A percentile compares a stretch with the other conserved stretches of the same genome.
These are phyloP conservation scores for Volucella bombylans DNA, from an alignment of 2,888 invertebrate genomes.

Conservation along the genomic window DNA sequence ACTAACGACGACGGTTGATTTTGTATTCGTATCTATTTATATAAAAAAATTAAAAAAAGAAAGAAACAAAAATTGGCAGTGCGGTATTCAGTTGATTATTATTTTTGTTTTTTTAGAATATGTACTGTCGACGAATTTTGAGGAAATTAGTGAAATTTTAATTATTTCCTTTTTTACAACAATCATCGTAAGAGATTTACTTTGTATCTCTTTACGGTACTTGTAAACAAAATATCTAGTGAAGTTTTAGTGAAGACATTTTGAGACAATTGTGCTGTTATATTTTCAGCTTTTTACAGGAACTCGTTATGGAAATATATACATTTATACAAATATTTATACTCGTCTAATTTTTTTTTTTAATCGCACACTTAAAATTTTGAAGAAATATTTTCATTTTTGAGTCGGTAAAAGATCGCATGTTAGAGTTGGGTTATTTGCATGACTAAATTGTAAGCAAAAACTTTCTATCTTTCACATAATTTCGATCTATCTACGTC, in stretches of 20 bases:
- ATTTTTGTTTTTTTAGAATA: conserved; percentile 33
- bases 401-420: conserved; percentile 29
- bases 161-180: not conserved
- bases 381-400: conserved; percentile 2
- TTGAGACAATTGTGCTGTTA: conserved; percentile 43
- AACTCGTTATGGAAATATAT: conserved; percentile 14
- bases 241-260: conserved; percentile 5
- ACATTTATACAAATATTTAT: too few relatives aligned
- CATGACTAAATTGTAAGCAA: conserved; percentile 37
- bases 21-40: conserved; percentile 22
- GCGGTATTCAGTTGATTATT: conserved; percentile 66
- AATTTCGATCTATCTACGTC: conserved; percentile 23
- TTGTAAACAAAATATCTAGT: not conserved
- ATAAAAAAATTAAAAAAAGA: conserved; percentile 6
- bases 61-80: conserved; percentile 49
- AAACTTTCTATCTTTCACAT: conserved; percentile 15
- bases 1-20: not conserved
- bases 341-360: not conserved
- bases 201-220: not conserved
- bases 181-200: not conserved
- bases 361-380: conserved; percentile 16
- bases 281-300: conserved; percentile 74
- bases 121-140: conserved; percentile 70
- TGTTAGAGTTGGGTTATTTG: conserved; percentile 49
- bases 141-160: not conserved